Evolutionary conservation across 1,140 invertebrate species (phyloP).

Genomic region (Trachelipus rathkii): DNA sequence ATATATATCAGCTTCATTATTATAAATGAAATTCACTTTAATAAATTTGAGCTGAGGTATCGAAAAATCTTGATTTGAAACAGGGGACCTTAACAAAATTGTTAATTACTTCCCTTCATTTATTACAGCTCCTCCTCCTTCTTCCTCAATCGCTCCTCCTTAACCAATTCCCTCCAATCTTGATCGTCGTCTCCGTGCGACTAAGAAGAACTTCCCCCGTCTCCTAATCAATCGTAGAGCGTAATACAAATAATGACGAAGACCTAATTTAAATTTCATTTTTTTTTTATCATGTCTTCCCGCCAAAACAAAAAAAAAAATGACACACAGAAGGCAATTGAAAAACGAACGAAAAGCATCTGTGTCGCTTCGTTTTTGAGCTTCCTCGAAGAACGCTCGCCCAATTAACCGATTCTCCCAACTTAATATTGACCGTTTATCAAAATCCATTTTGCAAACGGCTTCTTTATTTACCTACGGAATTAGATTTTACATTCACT

Average conservation of each 20-base stretch:
- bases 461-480: conserved; percentile 40
- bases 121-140: too few species aligned
- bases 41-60: too few species aligned
- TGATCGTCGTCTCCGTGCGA: too few species aligned
- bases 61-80: too few species aligned
- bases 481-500: conserved; percentile 42
- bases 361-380: neutral
- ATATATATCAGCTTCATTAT: too few species aligned
- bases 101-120: too few species aligned
- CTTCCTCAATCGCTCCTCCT: too few species aligned
- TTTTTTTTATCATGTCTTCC: neutral
- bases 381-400: neutral
- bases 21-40: too few species aligned
- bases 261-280: neutral
- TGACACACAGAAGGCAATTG: conserved; percentile 2
- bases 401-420: neutral
- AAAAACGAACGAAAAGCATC: neutral
- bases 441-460: conserved; percentile 8
- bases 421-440: neutral
- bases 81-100: too few species aligned
- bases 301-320: neutral
- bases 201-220: too few species aligned
- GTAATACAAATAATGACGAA: neutral
- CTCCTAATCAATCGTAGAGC: neutral
- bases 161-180: too few species aligned